These are phyloP conservation scores for Scomber scombrus DNA, from an alignment of 2,113 vertebrate species.

Conservation along the genomic window DNA sequence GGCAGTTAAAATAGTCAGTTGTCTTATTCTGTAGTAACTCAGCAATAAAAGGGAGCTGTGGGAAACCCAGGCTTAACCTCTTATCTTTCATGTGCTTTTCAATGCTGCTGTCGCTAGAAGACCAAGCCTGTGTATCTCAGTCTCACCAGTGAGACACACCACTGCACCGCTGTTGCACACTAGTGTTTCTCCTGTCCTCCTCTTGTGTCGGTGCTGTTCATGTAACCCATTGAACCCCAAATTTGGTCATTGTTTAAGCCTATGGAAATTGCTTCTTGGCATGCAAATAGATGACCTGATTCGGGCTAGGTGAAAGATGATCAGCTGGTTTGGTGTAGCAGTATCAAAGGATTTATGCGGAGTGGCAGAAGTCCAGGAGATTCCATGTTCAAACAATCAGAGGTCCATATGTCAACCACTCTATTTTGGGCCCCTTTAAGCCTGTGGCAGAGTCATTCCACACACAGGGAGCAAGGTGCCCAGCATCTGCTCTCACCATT, in stretches of 20 bases:
- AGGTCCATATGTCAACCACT: slow-evolving; percentile 82
- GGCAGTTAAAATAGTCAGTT: slow-evolving; percentile 76
- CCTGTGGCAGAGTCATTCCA: slow-evolving; percentile 70
- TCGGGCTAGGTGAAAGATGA: slow-evolving; percentile 76
- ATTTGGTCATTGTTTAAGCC: slow-evolving; percentile 74
- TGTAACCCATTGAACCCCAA: slow-evolving; percentile 56
- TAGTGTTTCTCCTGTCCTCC: slow-evolving; percentile 43
- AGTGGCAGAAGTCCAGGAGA: slow-evolving; percentile 81
- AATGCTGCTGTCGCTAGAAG: slow-evolving; percentile 73
- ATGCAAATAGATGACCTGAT: slow-evolving; percentile 74
- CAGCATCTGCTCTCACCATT: slow-evolving; percentile 83
- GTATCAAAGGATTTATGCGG: slow-evolving; percentile 80
- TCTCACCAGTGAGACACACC: slow-evolving; percentile 52
- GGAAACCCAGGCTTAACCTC: slow-evolving; percentile 59
- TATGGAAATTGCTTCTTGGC: slow-evolving; percentile 71
- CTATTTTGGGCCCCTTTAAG: slow-evolving; percentile 84
- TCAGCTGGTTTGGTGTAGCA: slow-evolving; percentile 59
- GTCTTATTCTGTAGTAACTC: slow-evolving; percentile 83
- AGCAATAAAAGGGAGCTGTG: slow-evolving; percentile 83
- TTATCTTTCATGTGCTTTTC: slow-evolving; percentile 71
- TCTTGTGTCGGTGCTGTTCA: slow-evolving; percentile 65
- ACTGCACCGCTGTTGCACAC: slow-evolving; percentile 46
- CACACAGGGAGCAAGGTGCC: slow-evolving; percentile 83
- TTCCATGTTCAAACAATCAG: slow-evolving; percentile 87
- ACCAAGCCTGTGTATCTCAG: slow-evolving; percentile 54